Evolutionary conservation across 2,888 invertebrate genomes (phyloP).

Genomic region (Apodemia duryi): DNA sequence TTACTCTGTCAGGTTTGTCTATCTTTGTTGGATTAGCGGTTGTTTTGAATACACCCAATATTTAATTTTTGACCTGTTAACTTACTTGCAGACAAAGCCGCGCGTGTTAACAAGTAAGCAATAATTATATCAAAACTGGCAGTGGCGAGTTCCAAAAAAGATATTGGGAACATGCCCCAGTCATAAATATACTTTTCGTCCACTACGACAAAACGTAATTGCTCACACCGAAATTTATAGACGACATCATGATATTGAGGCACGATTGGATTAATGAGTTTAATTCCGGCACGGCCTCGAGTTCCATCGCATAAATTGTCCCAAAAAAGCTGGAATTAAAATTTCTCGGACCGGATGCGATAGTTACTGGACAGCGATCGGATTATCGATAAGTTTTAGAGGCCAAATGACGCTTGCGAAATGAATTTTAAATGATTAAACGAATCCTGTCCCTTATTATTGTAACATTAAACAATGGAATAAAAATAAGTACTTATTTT

Average conservation of each 20-base stretch:
- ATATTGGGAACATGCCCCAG: no score
- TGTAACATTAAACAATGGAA: no score
- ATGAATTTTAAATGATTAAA: conserved; percentile 4
- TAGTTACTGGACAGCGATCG: conserved; percentile 5
- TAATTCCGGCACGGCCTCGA: conserved; percentile 29
- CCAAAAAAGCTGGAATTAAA: conserved; percentile 29
- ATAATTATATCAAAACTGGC: no score
- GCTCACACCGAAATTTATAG: conserved; percentile 49
- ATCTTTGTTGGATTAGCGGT: no score
- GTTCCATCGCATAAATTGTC: conserved; percentile 30
- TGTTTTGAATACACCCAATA: no score
- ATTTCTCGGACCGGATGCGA: conserved; percentile 26
- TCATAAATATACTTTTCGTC: no score
- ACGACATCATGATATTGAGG: conserved; percentile 46
- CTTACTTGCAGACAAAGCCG: no score
- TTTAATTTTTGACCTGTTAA: no score
- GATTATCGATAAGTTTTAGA: conserved; percentile 13
- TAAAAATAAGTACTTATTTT: no score
- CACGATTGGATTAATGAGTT: conserved; percentile 53
- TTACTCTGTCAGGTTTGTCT: no score
- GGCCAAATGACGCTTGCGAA: conserved; percentile 1
- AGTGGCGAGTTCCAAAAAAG: no score
- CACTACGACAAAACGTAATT: conserved; percentile 32
- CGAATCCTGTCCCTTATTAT: not conserved
- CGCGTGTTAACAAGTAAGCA: no score